Base-by-base conservation (phyloP, 2,888 invertebrate genomes). In the Netelia fuscicornis region DNA sequence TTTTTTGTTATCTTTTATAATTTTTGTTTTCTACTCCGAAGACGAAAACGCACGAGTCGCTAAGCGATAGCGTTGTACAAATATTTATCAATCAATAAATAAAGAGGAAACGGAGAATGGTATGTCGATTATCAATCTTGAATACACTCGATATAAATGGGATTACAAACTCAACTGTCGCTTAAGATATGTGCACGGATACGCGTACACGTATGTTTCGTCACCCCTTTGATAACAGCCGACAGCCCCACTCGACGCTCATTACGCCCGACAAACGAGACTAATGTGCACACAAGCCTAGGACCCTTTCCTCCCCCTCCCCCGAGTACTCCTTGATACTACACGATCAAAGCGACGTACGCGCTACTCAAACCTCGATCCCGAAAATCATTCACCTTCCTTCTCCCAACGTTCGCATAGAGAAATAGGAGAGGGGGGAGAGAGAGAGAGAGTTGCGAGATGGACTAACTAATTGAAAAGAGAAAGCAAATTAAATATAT, bases 271-370 rank as follows among this genome's bases (percentile, higher is more conserved):
- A 76, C 65, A 25, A 52, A 75, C 42, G 64, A 56, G 68, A 62
- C 75, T 48, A 58, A 20, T 42, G 30, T 11, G 70, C 5, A 56
- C 54, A 56, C 62, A 74, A 30, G 30, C 54, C 30, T 23, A 75
- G 60, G 60, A 48, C 30, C 30, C 5, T 37, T 70, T 17, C 17
- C 17, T 17, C 17, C 17, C 17, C 17, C 17, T 17, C 17, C 20
- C 54, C 52, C 62, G 9, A 30, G 52, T 9, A 54, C 37, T 10
- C 13, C 52, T 30, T 17, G 52, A 68, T 52, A 30, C n/a, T 70
- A 25, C 30, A 30, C 58, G 44, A 77, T 13, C 44, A 72, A 70
- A 62, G 44, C 62, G 70, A 78, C 68, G 78, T 30, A 70, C 68
- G 70, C 70, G 62, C 37, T 70, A 70, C 78, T 48, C 62, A 20